Conservation (phyloP, 2,113 vertebrate genomes). For the Cnemophilus loriae region DNA sequence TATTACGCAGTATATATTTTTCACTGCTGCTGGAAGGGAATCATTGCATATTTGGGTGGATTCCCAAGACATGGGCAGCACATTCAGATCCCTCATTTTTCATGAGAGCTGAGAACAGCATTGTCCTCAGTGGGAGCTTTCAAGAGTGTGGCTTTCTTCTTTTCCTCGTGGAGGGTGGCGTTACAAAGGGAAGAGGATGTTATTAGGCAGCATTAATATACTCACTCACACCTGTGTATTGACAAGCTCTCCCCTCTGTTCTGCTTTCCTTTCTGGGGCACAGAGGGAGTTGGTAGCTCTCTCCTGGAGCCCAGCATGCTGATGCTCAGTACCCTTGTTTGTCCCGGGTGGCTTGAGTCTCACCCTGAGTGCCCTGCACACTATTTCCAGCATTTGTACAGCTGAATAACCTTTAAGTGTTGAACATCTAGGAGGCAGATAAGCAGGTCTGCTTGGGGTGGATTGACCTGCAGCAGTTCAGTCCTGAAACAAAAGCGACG, state of each 20-base stretch:
- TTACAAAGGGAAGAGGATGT: not conserved
- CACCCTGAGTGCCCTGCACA: not conserved
- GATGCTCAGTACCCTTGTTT: slow-evolving; percentile 50
- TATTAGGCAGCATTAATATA: not conserved
- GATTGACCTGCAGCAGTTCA: not conserved
- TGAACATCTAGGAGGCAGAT: slow-evolving; percentile 23
- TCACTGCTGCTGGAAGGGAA: not conserved
- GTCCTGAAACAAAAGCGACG: not conserved
- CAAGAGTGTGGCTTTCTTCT: not conserved
- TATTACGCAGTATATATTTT: not conserved
- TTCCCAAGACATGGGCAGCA: not conserved
- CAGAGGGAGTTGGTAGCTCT: not conserved
- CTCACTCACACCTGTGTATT: not conserved
- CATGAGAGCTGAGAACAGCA: not conserved
- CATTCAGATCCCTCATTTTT: not conserved
- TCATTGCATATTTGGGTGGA: not conserved
- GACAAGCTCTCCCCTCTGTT: not conserved
- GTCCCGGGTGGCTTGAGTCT: slow-evolving; percentile 25
- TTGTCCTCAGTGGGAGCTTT: not conserved
- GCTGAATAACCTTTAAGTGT: slow-evolving; percentile 19
- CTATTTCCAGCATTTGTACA: slow-evolving; percentile 23
- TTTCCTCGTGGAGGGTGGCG: not conserved
- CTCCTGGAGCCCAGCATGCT: not conserved
- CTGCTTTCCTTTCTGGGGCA: not conserved
- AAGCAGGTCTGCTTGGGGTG: slow-evolving; percentile 38